Percentiles rank a stretch among this genome's conserved stretches.
Conservation (phyloP, 2,888 invertebrate species). For the Eristalinus sepulchralis region DNA sequence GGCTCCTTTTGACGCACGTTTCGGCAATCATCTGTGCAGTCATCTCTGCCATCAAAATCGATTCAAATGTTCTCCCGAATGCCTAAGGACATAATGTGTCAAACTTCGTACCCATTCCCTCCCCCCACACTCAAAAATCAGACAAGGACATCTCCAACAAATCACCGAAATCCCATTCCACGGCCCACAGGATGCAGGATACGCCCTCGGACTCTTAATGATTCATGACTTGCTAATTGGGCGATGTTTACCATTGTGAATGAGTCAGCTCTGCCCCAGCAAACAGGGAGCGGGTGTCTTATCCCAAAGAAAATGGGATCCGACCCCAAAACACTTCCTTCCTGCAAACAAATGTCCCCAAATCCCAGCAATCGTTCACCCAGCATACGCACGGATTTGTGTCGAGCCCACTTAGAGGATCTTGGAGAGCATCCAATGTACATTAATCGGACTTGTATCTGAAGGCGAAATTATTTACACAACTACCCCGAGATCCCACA, state of each 20-base stretch:
- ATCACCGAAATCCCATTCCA: neutral
- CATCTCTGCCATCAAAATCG: too few species aligned
- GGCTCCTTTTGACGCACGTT: too few species aligned
- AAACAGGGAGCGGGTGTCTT: neutral
- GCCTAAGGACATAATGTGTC: too few species aligned
- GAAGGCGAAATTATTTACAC: constrained; percentile 27
- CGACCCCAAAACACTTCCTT: neutral
- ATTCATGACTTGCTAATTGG: neutral
- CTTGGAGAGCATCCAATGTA: neutral
- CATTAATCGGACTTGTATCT: constrained; percentile 46
- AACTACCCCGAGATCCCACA: neutral
- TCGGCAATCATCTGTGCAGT: too few species aligned
- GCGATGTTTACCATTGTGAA: neutral
- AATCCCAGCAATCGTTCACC: neutral
- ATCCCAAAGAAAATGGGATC: neutral
- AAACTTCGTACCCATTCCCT: too few species aligned
- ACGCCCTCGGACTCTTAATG: neutral
- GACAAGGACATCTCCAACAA: too few species aligned
- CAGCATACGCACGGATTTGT: neutral
- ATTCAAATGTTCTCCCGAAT: too few species aligned
- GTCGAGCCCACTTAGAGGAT: neutral
- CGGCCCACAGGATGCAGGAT: neutral
- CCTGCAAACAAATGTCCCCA: neutral
- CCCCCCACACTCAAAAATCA: too few species aligned
- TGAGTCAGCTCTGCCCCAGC: neutral